phyloP scores from a whole-genome alignment of 1,140 invertebrate species.

The Marisa cornuarietis region DNA sequence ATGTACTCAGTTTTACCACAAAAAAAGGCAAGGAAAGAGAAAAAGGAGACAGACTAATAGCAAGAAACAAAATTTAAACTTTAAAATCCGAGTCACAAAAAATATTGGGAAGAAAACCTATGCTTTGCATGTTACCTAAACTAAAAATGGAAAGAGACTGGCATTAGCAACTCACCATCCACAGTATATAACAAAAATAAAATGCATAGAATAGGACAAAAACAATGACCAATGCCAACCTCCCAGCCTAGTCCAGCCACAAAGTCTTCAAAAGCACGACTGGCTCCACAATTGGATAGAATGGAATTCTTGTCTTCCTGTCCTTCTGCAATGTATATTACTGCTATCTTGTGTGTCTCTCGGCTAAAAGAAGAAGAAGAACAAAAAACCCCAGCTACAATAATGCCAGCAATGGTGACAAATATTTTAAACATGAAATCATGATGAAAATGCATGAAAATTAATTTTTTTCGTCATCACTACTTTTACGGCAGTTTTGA shows the following conservation, averaged over 20 bases:
- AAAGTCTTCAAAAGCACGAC: conserved; percentile 91
- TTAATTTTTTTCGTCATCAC: background rate
- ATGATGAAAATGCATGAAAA: background rate
- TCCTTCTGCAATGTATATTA: conserved; percentile 96
- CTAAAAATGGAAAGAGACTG: too few relatives aligned
- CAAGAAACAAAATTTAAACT: too few relatives aligned
- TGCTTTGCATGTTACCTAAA: too few relatives aligned
- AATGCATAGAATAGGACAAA: background rate
- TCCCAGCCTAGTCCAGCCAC: conserved; percentile 95
- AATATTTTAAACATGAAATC: background rate
- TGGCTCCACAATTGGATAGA: conserved; percentile 83
- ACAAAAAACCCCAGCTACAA: background rate
- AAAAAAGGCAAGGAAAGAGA: too few relatives aligned
- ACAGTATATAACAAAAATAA: too few relatives aligned
- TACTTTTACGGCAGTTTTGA: too few relatives aligned
- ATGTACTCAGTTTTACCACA: too few relatives aligned
- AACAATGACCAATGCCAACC: conserved; percentile 69
- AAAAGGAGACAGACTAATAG: too few relatives aligned
- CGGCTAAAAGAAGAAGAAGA: conserved; percentile 70
- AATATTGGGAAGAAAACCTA: too few relatives aligned
- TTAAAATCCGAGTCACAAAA: too few relatives aligned
- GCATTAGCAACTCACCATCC: too few relatives aligned
- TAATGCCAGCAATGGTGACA: background rate
- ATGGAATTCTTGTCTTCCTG: conserved; percentile 97
- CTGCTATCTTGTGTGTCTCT: conserved; percentile 98